Percentiles rank a stretch among this genome's conserved stretches.
phyloP scores from a whole-genome alignment of 2,797 vertebrate species.

The Premnoplex brunnescens region DNA sequence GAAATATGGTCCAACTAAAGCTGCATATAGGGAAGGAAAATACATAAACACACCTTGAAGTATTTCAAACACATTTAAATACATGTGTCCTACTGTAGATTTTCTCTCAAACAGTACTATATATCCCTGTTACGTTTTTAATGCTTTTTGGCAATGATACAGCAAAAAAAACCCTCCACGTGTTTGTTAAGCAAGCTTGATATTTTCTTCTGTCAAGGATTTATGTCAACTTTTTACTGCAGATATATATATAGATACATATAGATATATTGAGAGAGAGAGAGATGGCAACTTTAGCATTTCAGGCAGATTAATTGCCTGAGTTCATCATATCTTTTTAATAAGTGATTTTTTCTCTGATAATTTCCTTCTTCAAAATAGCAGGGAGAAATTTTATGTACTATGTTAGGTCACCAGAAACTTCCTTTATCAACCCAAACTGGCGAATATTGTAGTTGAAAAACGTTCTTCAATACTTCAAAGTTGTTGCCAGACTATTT shows the following conservation, averaged over 20 bases:
- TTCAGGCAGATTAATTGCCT: not conserved
- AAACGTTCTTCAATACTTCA: not conserved
- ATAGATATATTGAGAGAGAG: no score
- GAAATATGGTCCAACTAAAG: not conserved
- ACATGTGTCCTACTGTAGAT: not conserved
- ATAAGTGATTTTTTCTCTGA: not conserved
- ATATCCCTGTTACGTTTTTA: not conserved
- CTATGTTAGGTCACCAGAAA: not conserved
- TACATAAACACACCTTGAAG: not conserved
- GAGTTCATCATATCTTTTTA: not conserved
- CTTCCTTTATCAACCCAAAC: not conserved
- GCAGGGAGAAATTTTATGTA: not conserved
- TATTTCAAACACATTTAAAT: not conserved
- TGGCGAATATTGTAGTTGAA: not conserved
- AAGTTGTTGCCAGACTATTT: not conserved
- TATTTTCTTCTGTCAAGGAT: not conserved
- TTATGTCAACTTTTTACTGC: not conserved
- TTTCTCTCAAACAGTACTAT: not conserved
- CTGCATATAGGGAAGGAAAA: fast-evolving
- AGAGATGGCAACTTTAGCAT: not conserved
- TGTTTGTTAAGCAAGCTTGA: not conserved
- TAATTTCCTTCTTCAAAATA: not conserved
- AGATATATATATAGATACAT: not conserved
- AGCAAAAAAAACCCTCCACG: not conserved
- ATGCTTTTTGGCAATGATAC: not conserved